Percentiles rank a stretch among this genome's conserved stretches.
Evolutionary conservation across 2,888 invertebrate species (phyloP).

Genomic region (Oscheius sp.): DNA sequence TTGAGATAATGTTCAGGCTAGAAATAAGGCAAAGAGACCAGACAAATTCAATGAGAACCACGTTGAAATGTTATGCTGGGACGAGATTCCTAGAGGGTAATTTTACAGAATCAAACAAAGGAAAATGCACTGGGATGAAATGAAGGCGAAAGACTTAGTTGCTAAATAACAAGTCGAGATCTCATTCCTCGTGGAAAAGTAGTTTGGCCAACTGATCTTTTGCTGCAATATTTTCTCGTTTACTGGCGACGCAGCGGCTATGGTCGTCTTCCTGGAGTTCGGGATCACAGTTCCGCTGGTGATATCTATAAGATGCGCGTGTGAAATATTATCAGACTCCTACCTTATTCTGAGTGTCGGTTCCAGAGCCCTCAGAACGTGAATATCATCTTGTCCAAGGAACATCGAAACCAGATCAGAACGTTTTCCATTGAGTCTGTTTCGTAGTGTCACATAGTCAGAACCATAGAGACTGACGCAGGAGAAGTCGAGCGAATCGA

Average conservation of each 20-base stretch:
- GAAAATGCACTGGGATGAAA: neutral
- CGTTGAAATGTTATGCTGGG: neutral
- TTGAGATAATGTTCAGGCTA: neutral
- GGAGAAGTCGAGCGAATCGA: slow-evolving; percentile 82
- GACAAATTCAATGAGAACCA: slow-evolving; percentile 4
- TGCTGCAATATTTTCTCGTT: slow-evolving; percentile 64
- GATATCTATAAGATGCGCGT: slow-evolving; percentile 52
- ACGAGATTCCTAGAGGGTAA: neutral
- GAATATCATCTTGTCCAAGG: slow-evolving; percentile 63
- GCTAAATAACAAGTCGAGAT: neutral
- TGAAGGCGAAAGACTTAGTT: slow-evolving; percentile 7
- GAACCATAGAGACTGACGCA: slow-evolving; percentile 85
- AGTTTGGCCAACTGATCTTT: slow-evolving; percentile 70
- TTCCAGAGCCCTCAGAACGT: slow-evolving; percentile 68
- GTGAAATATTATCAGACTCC: neutral
- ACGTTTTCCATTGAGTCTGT: slow-evolving; percentile 45
- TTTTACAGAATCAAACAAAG: neutral
- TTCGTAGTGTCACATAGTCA: slow-evolving; percentile 78
- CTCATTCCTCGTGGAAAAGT: slow-evolving; percentile 58
- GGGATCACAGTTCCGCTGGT: slow-evolving; percentile 59
- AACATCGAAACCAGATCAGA: slow-evolving; percentile 66
- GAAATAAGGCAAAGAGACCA: slow-evolving; percentile 7
- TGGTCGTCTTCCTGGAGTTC: slow-evolving; percentile 62
- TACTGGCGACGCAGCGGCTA: slow-evolving; percentile 62
- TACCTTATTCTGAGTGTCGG: slow-evolving; percentile 67